A percentile compares a stretch with the other conserved stretches of the same genome.
phyloP scores from a whole-genome alignment of 1,140 invertebrate genomes.

The Pantala flavescens region DNA sequence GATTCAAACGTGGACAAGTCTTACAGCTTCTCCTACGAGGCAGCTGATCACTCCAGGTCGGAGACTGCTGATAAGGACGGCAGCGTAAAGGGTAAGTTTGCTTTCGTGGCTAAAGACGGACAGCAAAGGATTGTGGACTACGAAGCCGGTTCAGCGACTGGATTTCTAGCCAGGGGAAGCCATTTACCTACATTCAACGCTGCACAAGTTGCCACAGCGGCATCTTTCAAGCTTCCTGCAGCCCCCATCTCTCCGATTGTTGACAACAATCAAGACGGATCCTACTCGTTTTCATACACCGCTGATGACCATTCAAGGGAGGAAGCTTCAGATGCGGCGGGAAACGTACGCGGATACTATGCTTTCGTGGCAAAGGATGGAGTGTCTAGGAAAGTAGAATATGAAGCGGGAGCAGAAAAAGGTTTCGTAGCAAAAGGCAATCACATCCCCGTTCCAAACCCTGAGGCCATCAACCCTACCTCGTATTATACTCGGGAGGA shows the following conservation, averaged over 20 bases:
- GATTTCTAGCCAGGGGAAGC: slow-evolving; percentile 14
- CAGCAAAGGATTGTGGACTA: slow-evolving; percentile 17
- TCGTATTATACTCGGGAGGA: neutral
- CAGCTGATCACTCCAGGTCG: neutral
- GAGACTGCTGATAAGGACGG: slow-evolving; percentile 19
- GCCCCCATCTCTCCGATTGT: neutral
- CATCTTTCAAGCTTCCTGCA: neutral
- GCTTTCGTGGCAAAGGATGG: slow-evolving; percentile 26
- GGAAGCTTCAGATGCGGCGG: slow-evolving; percentile 25
- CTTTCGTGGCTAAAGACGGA: slow-evolving; percentile 22
- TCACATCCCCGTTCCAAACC: slow-evolving; percentile 10
- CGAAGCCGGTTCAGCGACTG: slow-evolving; percentile 20
- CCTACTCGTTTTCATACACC: slow-evolving; percentile 27
- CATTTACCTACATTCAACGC: neutral
- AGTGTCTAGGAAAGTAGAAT: slow-evolving; percentile 22
- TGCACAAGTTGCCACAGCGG: neutral
- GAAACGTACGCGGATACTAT: slow-evolving; percentile 27
- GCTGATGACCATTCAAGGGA: slow-evolving; percentile 24
- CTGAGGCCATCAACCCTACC: neutral
- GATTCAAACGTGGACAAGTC: slow-evolving; percentile 16
- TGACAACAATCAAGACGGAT: slow-evolving; percentile 17
- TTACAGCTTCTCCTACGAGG: slow-evolving; percentile 24
- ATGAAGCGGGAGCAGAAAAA: slow-evolving; percentile 23
- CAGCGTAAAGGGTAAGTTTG: slow-evolving; percentile 20
- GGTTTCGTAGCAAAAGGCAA: slow-evolving; percentile 24